Percentiles rank a stretch among this genome's conserved stretches.
Evolutionary conservation across 2,888 invertebrate genomes (phyloP).

Genomic region (Pristionchus maxplancki): DNA sequence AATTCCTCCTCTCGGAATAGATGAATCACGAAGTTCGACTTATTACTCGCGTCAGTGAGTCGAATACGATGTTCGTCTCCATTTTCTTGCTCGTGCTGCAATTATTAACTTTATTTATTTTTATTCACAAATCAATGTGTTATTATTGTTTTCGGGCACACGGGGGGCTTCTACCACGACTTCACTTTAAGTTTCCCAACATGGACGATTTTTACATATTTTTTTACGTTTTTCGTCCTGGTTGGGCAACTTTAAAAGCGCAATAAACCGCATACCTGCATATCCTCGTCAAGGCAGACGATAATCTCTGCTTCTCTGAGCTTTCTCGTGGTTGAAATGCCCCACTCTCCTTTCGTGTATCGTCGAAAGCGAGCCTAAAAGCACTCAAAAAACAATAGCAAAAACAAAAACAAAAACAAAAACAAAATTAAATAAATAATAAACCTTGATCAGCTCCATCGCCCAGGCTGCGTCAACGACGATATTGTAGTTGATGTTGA

Average conservation of each 20-base stretch:
- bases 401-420: background rate
- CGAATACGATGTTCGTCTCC: background rate
- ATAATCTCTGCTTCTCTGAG: background rate
- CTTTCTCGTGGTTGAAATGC: background rate
- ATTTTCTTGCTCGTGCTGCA: background rate
- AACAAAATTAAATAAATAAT: no score
- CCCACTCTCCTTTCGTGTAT: background rate
- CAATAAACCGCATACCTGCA: no score
- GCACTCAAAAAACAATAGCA: background rate
- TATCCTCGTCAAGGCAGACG: background rate
- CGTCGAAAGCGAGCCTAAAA: background rate
- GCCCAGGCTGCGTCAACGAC: background rate
- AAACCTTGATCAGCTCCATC: slow-evolving; percentile 1
- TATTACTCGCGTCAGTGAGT: background rate
- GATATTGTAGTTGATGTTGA: background rate
- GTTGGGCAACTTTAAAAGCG: no score
- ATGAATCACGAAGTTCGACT: background rate
- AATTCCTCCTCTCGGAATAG: background rate
- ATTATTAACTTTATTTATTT: background rate
- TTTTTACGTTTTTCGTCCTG: no score
- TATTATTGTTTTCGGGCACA: no score
- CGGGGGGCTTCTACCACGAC: no score
- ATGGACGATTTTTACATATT: no score
- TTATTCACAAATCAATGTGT: no score
- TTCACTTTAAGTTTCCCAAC: no score